Percentiles rank a stretch among this genome's conserved stretches.
phyloP scores from a whole-genome alignment of 2,113 vertebrate genomes.

The Clarias gariepinus region DNA sequence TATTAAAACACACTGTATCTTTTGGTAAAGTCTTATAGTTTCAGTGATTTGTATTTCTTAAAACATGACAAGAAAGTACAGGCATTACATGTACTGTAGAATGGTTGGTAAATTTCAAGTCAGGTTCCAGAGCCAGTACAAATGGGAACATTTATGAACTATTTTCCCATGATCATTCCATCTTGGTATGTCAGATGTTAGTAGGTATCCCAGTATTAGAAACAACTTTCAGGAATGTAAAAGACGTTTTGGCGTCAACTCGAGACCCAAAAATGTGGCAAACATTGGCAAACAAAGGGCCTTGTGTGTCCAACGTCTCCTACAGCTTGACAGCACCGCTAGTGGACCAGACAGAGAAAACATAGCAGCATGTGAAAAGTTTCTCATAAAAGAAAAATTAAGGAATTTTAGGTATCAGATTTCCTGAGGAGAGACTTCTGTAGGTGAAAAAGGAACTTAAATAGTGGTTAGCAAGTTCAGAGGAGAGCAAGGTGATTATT shows the following conservation, averaged over 20 bases:
- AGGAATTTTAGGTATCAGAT: background rate
- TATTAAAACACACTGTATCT: constrained; percentile 50
- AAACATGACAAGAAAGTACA: background rate
- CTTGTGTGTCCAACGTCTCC: constrained; percentile 58
- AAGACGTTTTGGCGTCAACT: constrained; percentile 24
- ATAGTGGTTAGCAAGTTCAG: background rate
- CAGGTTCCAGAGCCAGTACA: background rate
- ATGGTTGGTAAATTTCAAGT: background rate
- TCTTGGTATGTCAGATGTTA: background rate
- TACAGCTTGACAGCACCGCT: constrained; percentile 50
- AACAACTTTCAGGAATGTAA: constrained; percentile 60
- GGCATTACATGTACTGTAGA: background rate
- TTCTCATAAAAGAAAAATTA: background rate
- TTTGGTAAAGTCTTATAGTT: constrained; percentile 22
- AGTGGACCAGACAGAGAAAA: constrained; percentile 57
- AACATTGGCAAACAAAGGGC: constrained; percentile 58
- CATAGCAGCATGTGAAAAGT: constrained; percentile 22
- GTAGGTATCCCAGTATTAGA: constrained; percentile 37
- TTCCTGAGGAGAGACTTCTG: background rate
- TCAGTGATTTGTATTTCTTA: background rate
- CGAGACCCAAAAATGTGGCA: constrained; percentile 55
- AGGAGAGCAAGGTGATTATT: constrained; percentile 1
- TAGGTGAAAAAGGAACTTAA: background rate
- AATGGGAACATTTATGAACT: background rate
- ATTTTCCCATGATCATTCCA: background rate